Evolutionary conservation across 2,113 vertebrate species (phyloP), one percentile per base, ranked within the genome.

Genomic region (Psephotus haematonotus): DNA sequence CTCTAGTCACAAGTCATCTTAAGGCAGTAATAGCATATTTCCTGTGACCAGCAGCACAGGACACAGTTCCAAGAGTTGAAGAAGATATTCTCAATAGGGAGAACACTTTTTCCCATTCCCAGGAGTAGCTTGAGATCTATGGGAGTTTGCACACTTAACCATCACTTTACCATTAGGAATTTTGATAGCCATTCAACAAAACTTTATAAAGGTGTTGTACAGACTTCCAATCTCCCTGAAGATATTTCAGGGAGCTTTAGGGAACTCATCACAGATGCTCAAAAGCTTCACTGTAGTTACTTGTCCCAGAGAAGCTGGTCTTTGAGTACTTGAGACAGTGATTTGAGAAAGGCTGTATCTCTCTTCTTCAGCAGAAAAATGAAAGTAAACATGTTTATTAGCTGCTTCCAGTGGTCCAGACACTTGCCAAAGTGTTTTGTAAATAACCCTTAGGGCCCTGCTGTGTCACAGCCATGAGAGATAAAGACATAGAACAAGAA

Each of bases 381-480:
- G 41, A 28, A 69, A 79, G 52, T 70, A 90, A 57, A 20, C 41
- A 64, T 10, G 28, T 43, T 64, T 15, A 92, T 70, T 65, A 82
- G 33, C 65, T 62, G 46, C 23, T 84, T 78, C 7, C 55, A 90
- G 78, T 37, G 11, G 31, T 53, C 16, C 39, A 72, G 28, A 8
- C 25, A 76, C 57, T 68, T 82, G 52, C 23, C 39, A 82, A 64
- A 24, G 25, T 37, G 18, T 41, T 86, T 76, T 63, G 31, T 23
- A 89, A 93, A 63, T 41, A 76, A 82, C 18, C 17, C 11, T 77
- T 55, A 74, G 41, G 43, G 57, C 23, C 44, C 28, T 81, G 17
- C 11, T 60, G 12, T 44, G 18, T 49, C 75, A 59, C 3, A 59
- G 13, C 20, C 13, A 7, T 25, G 44, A 0, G 0, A 67, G 20